These are phyloP conservation scores for Lucilia cuprina DNA, from an alignment of 1,140 invertebrate species.

Conservation along the genomic window DNA sequence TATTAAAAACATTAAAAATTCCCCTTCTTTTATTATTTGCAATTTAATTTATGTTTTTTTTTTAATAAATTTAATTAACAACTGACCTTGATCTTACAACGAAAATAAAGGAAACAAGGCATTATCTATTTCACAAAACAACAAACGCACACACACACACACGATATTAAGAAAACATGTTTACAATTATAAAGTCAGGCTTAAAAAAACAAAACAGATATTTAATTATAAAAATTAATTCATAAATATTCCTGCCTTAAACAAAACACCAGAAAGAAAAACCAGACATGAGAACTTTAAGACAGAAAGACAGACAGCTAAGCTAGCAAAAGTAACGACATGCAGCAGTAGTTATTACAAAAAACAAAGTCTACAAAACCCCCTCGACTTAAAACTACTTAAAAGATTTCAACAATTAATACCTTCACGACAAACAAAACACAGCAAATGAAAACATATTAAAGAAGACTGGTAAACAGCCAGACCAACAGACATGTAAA, in stretches of 20 bases:
- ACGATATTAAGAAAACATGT: neutral
- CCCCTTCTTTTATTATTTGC: neutral
- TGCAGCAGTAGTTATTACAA: too few relatives aligned
- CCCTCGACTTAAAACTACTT: neutral
- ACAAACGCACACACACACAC: neutral
- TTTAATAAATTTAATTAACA: constrained; percentile 27
- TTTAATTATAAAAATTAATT: constrained; percentile 8
- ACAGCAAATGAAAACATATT: neutral
- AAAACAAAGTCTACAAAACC: neutral
- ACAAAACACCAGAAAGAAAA: neutral
- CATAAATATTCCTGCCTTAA: neutral
- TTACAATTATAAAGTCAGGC: neutral
- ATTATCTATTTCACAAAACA: neutral
- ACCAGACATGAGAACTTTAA: constrained; percentile 4
- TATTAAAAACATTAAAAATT: neutral
- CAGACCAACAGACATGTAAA: neutral
- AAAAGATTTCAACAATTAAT: constrained; percentile 13
- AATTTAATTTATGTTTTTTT: neutral
- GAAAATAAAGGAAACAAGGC: neutral
- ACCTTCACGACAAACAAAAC: neutral
- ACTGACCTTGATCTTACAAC: constrained; percentile 20
- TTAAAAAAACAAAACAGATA: neutral
- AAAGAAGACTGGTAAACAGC: neutral
- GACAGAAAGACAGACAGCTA: neutral
- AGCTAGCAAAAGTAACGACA: neutral